Percentiles rank a stretch among this genome's conserved stretches.
Evolutionary conservation across 2,888 invertebrate species (phyloP).

Genomic region (Apamea epomidion): DNA sequence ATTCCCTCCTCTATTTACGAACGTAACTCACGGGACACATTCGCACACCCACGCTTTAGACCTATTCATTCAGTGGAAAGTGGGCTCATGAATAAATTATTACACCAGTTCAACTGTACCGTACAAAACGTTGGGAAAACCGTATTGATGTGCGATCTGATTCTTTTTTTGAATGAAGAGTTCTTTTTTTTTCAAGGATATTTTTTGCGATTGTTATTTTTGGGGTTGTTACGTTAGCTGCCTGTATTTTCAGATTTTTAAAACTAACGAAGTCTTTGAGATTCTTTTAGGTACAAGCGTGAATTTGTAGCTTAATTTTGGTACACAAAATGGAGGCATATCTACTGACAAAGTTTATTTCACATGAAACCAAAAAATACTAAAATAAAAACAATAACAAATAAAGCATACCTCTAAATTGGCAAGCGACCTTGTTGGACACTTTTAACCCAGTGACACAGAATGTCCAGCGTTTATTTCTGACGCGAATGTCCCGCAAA

Average conservation of each 20-base stretch:
- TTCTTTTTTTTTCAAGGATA: slow-evolving; percentile 18
- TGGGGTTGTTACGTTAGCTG: neutral
- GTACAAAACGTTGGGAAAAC: slow-evolving; percentile 63
- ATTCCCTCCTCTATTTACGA: slow-evolving; percentile 63
- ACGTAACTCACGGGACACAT: slow-evolving; percentile 61
- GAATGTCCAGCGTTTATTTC: slow-evolving; percentile 71
- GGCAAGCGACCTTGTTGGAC: slow-evolving; percentile 70
- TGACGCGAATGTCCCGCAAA: slow-evolving; percentile 62
- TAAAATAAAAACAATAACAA: slow-evolving; percentile 27
- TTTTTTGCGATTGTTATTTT: slow-evolving; percentile 8
- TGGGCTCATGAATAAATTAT: slow-evolving; percentile 81
- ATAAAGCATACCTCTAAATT: slow-evolving; percentile 38
- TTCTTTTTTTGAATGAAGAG: slow-evolving; percentile 58
- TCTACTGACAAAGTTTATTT: neutral
- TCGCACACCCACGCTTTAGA: slow-evolving; percentile 67
- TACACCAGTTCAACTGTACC: slow-evolving; percentile 73
- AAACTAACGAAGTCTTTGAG: neutral
- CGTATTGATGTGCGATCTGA: slow-evolving; percentile 63
- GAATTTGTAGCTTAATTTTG: neutral
- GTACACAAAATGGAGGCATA: neutral
- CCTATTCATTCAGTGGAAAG: slow-evolving; percentile 79
- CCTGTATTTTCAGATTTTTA: neutral
- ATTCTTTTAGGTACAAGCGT: neutral
- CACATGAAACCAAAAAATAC: neutral
- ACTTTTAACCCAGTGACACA: slow-evolving; percentile 74